Conservation (phyloP, 2,888 invertebrate species). For the Leptinotarsa peninsularis region DNA sequence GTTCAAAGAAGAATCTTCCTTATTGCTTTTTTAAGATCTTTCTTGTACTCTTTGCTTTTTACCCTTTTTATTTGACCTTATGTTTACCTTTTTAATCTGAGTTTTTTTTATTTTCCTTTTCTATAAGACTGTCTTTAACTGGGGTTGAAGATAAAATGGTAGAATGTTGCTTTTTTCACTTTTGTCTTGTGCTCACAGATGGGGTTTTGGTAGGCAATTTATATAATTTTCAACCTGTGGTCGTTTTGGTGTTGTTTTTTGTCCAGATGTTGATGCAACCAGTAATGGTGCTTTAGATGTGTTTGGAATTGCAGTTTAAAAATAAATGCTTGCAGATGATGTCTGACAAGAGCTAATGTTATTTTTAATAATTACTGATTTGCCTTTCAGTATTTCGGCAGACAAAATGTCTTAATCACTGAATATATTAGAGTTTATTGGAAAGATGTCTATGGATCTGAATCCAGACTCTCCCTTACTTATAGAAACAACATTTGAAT, state of each 20-base stretch:
- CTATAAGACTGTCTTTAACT: too few species aligned
- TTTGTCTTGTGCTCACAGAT: neutral
- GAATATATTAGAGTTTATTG: neutral
- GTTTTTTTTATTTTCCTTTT: too few species aligned
- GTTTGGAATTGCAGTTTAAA: neutral
- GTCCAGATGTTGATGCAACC: neutral
- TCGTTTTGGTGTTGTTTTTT: neutral
- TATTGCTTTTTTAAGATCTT: too few species aligned
- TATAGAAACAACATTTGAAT: neutral
- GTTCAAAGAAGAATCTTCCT: too few species aligned
- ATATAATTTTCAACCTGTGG: neutral
- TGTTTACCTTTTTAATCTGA: too few species aligned
- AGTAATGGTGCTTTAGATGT: neutral
- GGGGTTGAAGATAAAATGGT: too few species aligned
- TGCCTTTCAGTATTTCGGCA: neutral
- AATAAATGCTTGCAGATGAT: neutral
- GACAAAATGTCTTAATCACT: neutral
- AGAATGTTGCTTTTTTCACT: too few species aligned
- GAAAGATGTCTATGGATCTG: neutral
- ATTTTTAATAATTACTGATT: neutral
- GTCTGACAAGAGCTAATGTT: neutral
- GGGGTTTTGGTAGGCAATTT: neutral
- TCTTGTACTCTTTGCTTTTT: too few species aligned
- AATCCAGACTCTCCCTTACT: neutral
- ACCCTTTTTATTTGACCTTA: too few species aligned